Evolutionary conservation across 2,113 vertebrate genomes (phyloP).

Genomic region (Chinchilla lanigera): DNA sequence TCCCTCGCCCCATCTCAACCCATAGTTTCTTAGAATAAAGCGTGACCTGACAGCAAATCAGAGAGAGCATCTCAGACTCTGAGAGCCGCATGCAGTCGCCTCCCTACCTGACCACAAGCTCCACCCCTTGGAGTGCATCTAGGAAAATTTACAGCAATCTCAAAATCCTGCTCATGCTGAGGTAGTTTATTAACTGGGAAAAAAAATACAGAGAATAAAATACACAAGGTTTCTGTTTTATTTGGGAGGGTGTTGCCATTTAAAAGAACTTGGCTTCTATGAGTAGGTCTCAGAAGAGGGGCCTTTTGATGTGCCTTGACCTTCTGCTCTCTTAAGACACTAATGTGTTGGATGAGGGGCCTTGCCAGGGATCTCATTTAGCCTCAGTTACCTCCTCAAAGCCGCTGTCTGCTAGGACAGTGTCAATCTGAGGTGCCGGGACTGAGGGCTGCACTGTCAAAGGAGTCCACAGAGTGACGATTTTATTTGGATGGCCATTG

Average conservation of each 20-base stretch:
- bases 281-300: conserved; percentile 82
- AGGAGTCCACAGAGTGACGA: background rate
- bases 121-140: conserved; percentile 74
- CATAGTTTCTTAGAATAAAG: conserved; percentile 61
- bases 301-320: conserved; percentile 76
- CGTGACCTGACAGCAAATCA: conserved; percentile 29
- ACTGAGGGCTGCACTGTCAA: background rate
- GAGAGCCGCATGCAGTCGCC: conserved; percentile 67
- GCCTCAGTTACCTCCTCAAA: conserved; percentile 21
- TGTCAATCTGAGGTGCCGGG: background rate
- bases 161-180: conserved; percentile 85
- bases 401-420: background rate
- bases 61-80: conserved; percentile 35
- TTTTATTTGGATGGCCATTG: background rate
- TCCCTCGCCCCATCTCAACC: background rate
- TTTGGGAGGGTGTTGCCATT: conserved; percentile 45
- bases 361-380: background rate
- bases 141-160: conserved; percentile 85
- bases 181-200: conserved; percentile 82
- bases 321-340: background rate
- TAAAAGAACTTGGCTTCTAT: conserved; percentile 82
- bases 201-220: conserved; percentile 83
- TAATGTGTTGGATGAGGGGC: background rate
- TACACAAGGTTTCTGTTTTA: conserved; percentile 75
- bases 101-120: conserved; percentile 71